Conservation (phyloP, 2,113 vertebrate genomes). For the cattle (Bos taurus) region ARS-UCD2.0 NC_037328.1:9648501-9649000, state of each 20-base stretch:
- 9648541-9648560: slow-evolving; percentile 17
- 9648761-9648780: slow-evolving; percentile 55
- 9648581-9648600: slow-evolving; percentile 39
- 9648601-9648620: neutral
- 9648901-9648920: slow-evolving; percentile 42
- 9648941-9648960: neutral
- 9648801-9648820: slow-evolving; percentile 62
- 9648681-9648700: slow-evolving; percentile 47
- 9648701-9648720: slow-evolving; percentile 19
- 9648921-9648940: neutral
- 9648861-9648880: neutral
- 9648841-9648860: neutral
- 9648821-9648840: neutral
- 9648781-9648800: slow-evolving; percentile 24
- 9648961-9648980: neutral
- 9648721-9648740: neutral
- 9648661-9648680: neutral
- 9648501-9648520: slow-evolving; percentile 60
- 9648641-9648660: slow-evolving; percentile 32
- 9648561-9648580: slow-evolving; percentile 5
- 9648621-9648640: neutral
- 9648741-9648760: slow-evolving; percentile 9
- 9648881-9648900: neutral
- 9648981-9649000: neutral
- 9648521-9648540: slow-evolving; percentile 52